phyloP scores from a whole-genome alignment of 1,140 invertebrate species.

The Heliconius himera region DNA sequence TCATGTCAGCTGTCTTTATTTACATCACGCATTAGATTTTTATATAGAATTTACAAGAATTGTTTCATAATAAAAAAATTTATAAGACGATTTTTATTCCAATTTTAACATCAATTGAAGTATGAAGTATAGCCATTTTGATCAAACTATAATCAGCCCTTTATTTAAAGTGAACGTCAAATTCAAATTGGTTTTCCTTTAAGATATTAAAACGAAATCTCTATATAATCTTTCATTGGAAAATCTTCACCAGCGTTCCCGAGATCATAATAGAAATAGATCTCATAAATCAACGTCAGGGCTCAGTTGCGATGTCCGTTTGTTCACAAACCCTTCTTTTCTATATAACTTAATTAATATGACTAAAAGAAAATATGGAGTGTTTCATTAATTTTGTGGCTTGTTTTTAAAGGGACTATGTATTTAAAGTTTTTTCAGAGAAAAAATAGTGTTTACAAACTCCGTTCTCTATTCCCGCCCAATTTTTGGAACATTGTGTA shows the following conservation, averaged over 20 bases:
- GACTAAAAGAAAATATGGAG: slow-evolving; percentile 27
- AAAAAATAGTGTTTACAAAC: no score
- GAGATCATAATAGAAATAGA: slow-evolving; percentile 29
- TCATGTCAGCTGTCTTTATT: no score
- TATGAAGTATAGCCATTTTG: neutral
- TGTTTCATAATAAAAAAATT: no score
- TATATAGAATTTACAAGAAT: no score
- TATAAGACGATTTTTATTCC: no score
- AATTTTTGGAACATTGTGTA: no score
- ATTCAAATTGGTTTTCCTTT: neutral
- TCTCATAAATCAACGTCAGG: slow-evolving; percentile 38
- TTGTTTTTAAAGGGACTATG: neutral
- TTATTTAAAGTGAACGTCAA: slow-evolving; percentile 5
- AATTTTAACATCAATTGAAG: no score
- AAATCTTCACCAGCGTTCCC: slow-evolving; percentile 14
- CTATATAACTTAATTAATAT: slow-evolving; percentile 44
- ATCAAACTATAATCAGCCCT: neutral
- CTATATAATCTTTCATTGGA: slow-evolving; percentile 26
- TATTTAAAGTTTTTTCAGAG: no score
- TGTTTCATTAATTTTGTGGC: neutral
- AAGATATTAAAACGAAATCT: no score
- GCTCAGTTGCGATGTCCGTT: slow-evolving; percentile 40
- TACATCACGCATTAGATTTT: no score
- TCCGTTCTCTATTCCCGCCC: no score
- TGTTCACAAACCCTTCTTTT: slow-evolving; percentile 33